Evolutionary conservation across 92 coral and sea anemone species (phyloP).

Genomic region (Muricea muricata): DNA sequence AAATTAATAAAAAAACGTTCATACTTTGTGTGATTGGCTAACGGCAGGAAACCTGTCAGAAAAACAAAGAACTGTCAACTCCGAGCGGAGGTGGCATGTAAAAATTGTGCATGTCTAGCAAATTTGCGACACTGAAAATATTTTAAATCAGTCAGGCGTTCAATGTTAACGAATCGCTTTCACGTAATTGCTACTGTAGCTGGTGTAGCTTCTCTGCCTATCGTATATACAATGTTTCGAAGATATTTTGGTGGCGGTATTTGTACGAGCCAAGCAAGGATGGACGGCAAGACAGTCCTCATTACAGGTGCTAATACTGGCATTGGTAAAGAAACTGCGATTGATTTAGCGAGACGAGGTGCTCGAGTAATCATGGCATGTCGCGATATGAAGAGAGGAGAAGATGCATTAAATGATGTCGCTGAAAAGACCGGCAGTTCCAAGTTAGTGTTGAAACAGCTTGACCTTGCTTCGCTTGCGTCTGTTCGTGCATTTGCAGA

Average conservation of each 20-base stretch:
- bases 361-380: constrained; percentile 82
- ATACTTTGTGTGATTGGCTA: no score
- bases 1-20: no score
- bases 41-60: no score
- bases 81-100: no score
- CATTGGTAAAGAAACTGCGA: constrained; percentile 51
- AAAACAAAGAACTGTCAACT: no score
- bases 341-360: constrained; percentile 80
- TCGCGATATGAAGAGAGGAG: constrained; percentile 67
- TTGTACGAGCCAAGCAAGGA: constrained; percentile 69
- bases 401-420: constrained; percentile 67
- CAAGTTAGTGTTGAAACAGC: constrained; percentile 62
- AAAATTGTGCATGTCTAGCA: no score
- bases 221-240: constrained; percentile 10
- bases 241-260: constrained; percentile 65
- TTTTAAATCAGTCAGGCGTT: background rate
- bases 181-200: no score
- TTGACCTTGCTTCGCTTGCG: constrained; percentile 74
- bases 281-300: constrained; percentile 73
- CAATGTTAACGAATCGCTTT: background rate
- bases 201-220: no score
- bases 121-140: no score
- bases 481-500: constrained; percentile 67
- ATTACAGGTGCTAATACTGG: constrained; percentile 75
- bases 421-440: constrained; percentile 62